These are phyloP conservation scores for Aphodius sticticus DNA, from an alignment of 2,888 invertebrate species.

Conservation along the genomic window DNA sequence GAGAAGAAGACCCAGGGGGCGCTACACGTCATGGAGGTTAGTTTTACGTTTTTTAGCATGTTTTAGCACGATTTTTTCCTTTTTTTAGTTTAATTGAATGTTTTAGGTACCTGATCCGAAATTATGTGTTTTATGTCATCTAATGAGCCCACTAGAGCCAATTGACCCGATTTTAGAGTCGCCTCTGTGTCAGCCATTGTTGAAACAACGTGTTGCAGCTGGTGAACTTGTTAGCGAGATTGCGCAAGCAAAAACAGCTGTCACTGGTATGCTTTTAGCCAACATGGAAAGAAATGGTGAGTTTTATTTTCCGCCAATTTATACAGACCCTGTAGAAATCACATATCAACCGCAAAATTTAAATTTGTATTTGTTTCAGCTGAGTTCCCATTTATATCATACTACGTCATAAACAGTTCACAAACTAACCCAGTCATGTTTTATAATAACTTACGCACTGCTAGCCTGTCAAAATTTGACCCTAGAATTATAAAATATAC, in stretches of 20 bases:
- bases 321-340: neutral
- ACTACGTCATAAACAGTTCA: slow-evolving; percentile 88
- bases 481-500: slow-evolving; percentile 83
- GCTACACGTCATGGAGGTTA: slow-evolving; percentile 58
- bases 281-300: slow-evolving; percentile 87
- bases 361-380: slow-evolving; percentile 64
- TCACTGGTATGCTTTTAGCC: slow-evolving; percentile 85
- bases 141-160: slow-evolving; percentile 89
- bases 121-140: slow-evolving; percentile 84
- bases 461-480: slow-evolving; percentile 86
- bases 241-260: slow-evolving; percentile 76
- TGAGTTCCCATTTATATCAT: slow-evolving; percentile 91
- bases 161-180: slow-evolving; percentile 87
- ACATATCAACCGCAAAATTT: neutral
- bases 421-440: slow-evolving; percentile 87
- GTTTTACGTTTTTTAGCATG: slow-evolving; percentile 22
- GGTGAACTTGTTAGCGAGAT: slow-evolving; percentile 80
- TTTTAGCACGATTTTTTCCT: neutral
- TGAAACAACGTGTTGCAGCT: slow-evolving; percentile 80
- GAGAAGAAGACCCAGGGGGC: slow-evolving; percentile 54
- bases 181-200: slow-evolving; percentile 80
- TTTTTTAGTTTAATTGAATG: neutral
- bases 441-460: slow-evolving; percentile 84
- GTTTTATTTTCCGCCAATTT: too few species aligned
- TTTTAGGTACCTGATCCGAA: slow-evolving; percentile 84